Evolutionary conservation across 2,113 vertebrate species (phyloP).

Genomic region (Connochaetes taurinus): DNA sequence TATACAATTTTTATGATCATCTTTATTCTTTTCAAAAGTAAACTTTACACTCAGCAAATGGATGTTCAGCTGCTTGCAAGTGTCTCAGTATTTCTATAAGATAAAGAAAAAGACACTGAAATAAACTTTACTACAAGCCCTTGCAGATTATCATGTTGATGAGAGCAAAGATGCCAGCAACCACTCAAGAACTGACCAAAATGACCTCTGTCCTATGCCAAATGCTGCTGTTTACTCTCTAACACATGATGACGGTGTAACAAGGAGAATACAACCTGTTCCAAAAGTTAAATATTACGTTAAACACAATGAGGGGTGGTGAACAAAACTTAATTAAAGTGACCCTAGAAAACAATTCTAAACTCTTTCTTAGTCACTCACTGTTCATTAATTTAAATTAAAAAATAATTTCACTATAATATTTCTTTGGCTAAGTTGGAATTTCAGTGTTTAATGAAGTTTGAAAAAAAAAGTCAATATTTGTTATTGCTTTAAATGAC

Average conservation of each 20-base stretch:
- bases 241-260: accelerated
- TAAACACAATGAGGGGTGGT: background rate
- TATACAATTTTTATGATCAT: background rate
- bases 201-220: background rate
- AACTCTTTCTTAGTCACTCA: background rate
- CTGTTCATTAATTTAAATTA: background rate
- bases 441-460: background rate
- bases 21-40: background rate
- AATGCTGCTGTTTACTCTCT: no score
- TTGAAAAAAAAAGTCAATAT: background rate
- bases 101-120: background rate
- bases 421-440: background rate
- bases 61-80: background rate
- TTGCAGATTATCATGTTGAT: accelerated
- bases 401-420: background rate
- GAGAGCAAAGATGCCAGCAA: background rate
- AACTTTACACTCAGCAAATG: background rate
- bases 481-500: background rate
- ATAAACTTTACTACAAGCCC: background rate
- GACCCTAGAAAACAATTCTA: background rate
- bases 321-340: background rate
- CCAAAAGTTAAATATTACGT: background rate
- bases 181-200: no score
- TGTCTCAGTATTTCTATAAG: background rate
- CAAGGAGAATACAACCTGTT: background rate